Percentiles rank a stretch among this genome's conserved stretches.
Conservation (phyloP, 1,140 invertebrate species). For the Drosophila carrolli region DNA sequence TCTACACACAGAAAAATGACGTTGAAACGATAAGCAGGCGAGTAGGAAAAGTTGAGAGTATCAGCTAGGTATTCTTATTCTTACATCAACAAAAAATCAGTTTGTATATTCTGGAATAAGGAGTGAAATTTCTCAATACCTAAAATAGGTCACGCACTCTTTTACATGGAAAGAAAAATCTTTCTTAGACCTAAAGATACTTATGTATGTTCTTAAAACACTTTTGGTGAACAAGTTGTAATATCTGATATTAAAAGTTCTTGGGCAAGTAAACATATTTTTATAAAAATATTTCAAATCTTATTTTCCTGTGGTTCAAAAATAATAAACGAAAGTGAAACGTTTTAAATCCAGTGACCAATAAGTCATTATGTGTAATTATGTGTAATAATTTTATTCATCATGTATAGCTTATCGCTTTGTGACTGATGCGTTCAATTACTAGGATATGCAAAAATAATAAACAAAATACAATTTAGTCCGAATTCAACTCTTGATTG, state of each 20-base stretch:
- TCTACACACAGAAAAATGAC: conserved; percentile 13
- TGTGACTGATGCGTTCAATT: background rate
- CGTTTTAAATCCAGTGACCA: no score
- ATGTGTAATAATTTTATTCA: background rate
- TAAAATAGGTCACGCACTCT: conserved; percentile 11
- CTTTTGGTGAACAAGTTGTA: no score
- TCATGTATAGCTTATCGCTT: background rate
- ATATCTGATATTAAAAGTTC: no score
- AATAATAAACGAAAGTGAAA: no score
- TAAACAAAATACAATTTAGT: background rate
- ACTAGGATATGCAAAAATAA: no score
- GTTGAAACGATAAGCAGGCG: background rate
- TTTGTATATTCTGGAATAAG: conserved; percentile 3
- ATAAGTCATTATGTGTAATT: no score
- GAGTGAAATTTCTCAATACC: background rate
- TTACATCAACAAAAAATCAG: conserved; percentile 7
- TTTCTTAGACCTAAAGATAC: background rate
- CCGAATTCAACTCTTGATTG: background rate
- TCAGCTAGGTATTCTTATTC: background rate
- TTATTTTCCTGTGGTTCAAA: no score
- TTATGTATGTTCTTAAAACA: background rate
- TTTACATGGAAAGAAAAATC: background rate
- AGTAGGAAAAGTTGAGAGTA: background rate
- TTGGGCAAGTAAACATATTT: no score
- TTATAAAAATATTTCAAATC: no score